phyloP scores from a whole-genome alignment of 2,113 vertebrate genomes.

The Rallus limicola region DNA sequence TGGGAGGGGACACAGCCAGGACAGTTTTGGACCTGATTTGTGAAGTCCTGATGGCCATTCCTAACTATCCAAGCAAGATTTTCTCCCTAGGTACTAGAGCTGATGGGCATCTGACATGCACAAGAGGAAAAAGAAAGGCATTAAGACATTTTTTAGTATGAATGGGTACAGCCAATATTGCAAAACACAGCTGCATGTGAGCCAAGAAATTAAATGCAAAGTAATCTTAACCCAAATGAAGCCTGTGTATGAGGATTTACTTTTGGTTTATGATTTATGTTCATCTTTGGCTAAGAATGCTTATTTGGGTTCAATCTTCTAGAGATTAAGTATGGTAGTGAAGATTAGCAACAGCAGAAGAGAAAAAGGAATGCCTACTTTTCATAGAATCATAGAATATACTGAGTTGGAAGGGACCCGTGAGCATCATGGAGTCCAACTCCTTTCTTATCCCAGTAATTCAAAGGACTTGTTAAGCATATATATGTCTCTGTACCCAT shows the following conservation, averaged over 20 bases:
- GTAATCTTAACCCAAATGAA: background rate
- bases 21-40: background rate
- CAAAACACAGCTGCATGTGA: rapidly evolving
- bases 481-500: background rate
- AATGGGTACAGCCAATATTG: background rate
- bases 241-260: background rate
- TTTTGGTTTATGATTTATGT: background rate
- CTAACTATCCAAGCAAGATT: background rate
- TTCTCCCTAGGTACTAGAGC: background rate
- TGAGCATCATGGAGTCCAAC: too few relatives aligned
- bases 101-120: background rate
- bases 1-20: too few relatives aligned
- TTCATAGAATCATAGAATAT: background rate
- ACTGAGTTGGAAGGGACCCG: too few relatives aligned
- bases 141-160: background rate
- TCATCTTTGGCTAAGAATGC: background rate
- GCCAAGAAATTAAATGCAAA: background rate
- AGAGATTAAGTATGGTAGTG: background rate
- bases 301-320: background rate
- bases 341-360: background rate
- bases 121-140: background rate
- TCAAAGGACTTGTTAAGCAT: background rate
- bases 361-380: background rate
- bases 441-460: background rate
- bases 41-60: background rate